A percentile compares a stretch with the other conserved stretches of the same genome.
Conservation (phyloP, 2,113 vertebrate genomes). For the Lynx canadensis region DNA sequence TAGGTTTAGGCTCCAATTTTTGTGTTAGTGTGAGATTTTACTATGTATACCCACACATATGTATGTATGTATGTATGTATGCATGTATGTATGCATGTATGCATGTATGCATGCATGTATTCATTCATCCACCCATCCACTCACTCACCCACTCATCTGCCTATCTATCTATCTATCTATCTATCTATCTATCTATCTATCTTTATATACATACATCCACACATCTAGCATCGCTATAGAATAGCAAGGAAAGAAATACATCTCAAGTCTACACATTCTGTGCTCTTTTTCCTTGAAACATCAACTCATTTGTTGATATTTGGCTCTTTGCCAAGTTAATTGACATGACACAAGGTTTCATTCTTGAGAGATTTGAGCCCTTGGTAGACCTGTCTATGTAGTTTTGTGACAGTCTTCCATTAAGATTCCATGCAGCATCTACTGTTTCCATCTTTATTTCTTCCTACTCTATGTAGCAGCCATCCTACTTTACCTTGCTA, state of each 20-base stretch:
- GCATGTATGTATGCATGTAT: too few species aligned
- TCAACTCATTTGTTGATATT: background rate
- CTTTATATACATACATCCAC: background rate
- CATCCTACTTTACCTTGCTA: background rate
- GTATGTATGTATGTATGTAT: background rate
- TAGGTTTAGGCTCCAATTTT: background rate
- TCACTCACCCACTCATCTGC: background rate
- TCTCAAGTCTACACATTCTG: background rate
- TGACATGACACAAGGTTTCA: background rate
- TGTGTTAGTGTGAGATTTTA: background rate
- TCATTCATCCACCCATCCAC: too few species aligned
- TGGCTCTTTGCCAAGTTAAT: background rate
- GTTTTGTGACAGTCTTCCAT: background rate
- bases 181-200: background rate
- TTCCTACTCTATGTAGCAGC: background rate
- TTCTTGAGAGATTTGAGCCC: background rate
- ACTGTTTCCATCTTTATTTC: background rate
- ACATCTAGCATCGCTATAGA: background rate
- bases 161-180: background rate
- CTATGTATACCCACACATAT: background rate
- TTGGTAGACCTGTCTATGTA: background rate
- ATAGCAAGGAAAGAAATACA: background rate
- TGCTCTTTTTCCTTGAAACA: background rate
- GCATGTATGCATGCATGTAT: background rate
- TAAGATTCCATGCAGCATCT: background rate